A percentile compares a stretch with the other conserved stretches of the same genome.
Conservation (phyloP, 2,113 vertebrate species). For the Neopipo cinnamomea region DNA sequence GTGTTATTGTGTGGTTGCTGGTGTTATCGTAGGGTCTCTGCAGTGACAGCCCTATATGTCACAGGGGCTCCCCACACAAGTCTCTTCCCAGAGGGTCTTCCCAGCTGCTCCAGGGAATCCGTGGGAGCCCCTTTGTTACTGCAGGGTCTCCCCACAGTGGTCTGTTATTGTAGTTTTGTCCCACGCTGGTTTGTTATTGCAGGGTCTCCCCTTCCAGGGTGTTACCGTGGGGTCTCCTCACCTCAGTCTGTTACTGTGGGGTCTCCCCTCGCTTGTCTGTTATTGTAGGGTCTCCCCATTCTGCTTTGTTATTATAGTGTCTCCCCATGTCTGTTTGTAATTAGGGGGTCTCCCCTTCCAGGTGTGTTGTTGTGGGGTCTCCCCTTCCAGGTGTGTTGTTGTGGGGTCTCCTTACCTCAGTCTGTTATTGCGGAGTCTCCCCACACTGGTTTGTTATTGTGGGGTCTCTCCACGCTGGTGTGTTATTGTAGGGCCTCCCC, state of each 20-base stretch:
- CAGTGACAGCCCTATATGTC: background rate
- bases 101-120: background rate
- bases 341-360: background rate
- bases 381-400: fast-evolving
- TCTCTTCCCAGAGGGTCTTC: background rate
- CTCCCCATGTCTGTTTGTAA: fast-evolving
- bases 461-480: background rate
- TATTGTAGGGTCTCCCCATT: background rate
- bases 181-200: background rate
- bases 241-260: background rate
- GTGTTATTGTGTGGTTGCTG: background rate
- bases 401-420: fast-evolving
- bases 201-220: too few species aligned
- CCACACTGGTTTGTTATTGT: background rate
- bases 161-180: background rate
- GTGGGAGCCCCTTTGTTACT: background rate
- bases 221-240: background rate
- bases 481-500: background rate
- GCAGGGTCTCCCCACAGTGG: background rate
- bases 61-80: background rate
- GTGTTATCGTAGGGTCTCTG: background rate
- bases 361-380: background rate
- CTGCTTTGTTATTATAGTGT: background rate
- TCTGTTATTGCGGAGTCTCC: background rate
- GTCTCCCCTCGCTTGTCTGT: background rate